phyloP scores from a whole-genome alignment of 2,888 invertebrate species.

The Tubiluchus corallicola region DNA sequence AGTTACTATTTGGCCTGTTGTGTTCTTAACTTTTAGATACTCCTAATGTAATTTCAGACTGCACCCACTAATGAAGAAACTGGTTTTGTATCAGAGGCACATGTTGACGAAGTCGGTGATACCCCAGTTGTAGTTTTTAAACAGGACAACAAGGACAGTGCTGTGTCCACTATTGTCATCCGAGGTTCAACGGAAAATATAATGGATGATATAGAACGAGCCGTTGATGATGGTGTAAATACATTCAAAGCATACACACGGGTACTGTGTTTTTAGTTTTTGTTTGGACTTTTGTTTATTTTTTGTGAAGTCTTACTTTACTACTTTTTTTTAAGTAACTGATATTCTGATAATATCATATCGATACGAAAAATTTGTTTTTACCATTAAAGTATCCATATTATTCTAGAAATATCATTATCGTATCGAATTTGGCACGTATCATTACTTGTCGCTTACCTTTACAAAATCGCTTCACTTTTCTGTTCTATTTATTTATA shows the following conservation, averaged over 20 bases:
- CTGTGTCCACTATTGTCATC: conserved; percentile 78
- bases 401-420: too few species aligned
- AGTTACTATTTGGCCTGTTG: too few species aligned
- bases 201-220: conserved; percentile 96
- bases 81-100: conserved; percentile 72
- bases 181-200: conserved; percentile 92
- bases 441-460: too few species aligned
- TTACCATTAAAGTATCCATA: too few species aligned
- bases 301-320: conserved; percentile 1
- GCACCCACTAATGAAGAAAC: conserved; percentile 72
- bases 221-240: conserved; percentile 96
- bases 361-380: too few species aligned
- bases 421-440: too few species aligned
- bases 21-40: too few species aligned
- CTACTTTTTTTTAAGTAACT: too few species aligned
- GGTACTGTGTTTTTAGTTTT: conserved; percentile 27
- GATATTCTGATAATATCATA: too few species aligned
- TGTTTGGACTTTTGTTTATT: conserved; percentile 5
- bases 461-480: too few species aligned
- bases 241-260: conserved; percentile 79
- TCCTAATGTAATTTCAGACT: too few species aligned
- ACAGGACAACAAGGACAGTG: conserved; percentile 51
- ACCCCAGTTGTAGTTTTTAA: conserved; percentile 84
- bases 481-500: too few species aligned
- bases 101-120: conserved; percentile 84